Evolutionary conservation across 2,113 vertebrate species (phyloP), one percentile per base, ranked within the genome.

Genomic region (Gymnocephalus cernua): DNA sequence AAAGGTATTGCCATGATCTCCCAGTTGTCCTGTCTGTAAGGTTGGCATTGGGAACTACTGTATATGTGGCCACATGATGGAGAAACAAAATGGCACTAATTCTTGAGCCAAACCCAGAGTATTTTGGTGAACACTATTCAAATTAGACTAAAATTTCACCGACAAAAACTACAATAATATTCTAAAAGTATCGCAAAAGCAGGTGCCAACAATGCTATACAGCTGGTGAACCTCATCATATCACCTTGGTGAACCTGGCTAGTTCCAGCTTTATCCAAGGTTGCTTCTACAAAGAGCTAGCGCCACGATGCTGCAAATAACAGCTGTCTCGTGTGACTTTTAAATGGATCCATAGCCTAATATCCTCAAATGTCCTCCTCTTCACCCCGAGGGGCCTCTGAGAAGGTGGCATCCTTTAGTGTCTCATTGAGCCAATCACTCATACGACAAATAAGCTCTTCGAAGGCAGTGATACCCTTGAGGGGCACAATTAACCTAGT

Each of bases 351-450:
- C 51, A 25, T 63, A 35, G 68, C 25, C 14, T 50, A 44, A 63
- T 71, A 74, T 72, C 57, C 27, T 23, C 47, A 9, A 13, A 10
- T 77, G 68, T 68, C 72, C 79, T 62, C 61, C 45, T 80, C 54
- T 72, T 90, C 61, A 86, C 79, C 70, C 78, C 47, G 13, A 47
- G 44, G 54, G 64, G 57, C 19, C 50, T 54, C 62, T n/a, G 23
- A 73, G 51, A 64, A 47, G 66, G 79, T 23, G 12, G 4, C 44
- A 73, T 84, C 79, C 64, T 59, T 89, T 72, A 67, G 41, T 72
- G 74, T 72, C 54, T 77, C 73, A 67, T 27, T 54, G 53, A 81
- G 48, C 65, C 54, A 72, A 72, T 89, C 58, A 69, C 61, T 69
- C 75, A 63, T 21, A 68, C 47, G 61, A 77, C 77, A 23, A 80